These are phyloP conservation scores for Bos taurus DNA, from an alignment of 2,113 vertebrate species.

Conservation along the genomic window DNA sequence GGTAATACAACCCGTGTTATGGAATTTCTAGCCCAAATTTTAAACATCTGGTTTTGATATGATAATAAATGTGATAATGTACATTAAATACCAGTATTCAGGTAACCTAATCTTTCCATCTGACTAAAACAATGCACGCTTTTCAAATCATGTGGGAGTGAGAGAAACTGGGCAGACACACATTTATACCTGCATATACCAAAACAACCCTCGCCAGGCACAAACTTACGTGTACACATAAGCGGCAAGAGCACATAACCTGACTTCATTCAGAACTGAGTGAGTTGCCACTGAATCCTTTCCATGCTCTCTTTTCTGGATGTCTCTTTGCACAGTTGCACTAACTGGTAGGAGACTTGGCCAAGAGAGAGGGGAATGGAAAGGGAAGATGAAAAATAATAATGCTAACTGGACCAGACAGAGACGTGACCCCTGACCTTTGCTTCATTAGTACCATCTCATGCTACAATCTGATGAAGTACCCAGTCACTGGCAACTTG, in stretches of 20 bases:
- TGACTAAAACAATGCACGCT: slow-evolving; percentile 14
- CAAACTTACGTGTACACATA: neutral
- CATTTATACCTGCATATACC: neutral
- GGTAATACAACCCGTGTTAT: slow-evolving; percentile 41
- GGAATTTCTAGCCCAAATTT: slow-evolving; percentile 61
- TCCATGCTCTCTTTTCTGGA: neutral
- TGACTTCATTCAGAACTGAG: neutral
- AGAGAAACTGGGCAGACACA: neutral
- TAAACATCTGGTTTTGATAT: slow-evolving; percentile 60
- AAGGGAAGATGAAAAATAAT: neutral
- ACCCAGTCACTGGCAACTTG: neutral
- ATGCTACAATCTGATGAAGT: neutral
- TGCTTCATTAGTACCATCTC: neutral
- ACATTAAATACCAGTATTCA: slow-evolving; percentile 46
- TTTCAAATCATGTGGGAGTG: slow-evolving; percentile 30
- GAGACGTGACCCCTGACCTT: slow-evolving; percentile 12
- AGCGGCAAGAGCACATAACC: neutral
- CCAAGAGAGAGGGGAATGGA: neutral
- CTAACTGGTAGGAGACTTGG: neutral
- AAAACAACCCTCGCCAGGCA: neutral
- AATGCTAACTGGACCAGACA: neutral
- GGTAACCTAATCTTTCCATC: slow-evolving; percentile 53
- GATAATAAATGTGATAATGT: slow-evolving; percentile 53
- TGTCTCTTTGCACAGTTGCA: neutral
- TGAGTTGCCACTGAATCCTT: neutral